Evolutionary conservation across 2,797 vertebrate species (phyloP), one percentile per base, ranked within the genome.

Genomic region (Acanthurus tractus): DNA sequence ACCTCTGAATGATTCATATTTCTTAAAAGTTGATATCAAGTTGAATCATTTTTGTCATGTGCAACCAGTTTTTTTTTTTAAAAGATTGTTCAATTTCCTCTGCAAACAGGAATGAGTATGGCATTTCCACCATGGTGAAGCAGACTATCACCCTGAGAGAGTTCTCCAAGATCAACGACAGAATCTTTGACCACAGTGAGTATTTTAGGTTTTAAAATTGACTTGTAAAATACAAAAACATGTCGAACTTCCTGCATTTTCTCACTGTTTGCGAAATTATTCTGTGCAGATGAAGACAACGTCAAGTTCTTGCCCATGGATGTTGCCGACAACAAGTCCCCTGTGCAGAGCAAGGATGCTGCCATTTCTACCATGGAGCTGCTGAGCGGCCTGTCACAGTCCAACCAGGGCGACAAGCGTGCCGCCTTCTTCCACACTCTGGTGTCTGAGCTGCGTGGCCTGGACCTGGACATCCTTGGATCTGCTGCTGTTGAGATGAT

Each of bases 81-180:
- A 78, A 9, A 74, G 50, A 69, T 18, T 38, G 2, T 38, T 1
- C 76, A 7, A 22, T 69, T 8, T 49, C 18, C 42, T 64, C 8
- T 66, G 2, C 12, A 81, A 86, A 79, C 82, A 99, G 97, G 82
- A 93, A 92, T 78, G 92, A 93, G 45, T 95, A 96, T 58, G 96
- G 95, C 17, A 93, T 98, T 79, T 95, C 94, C 81, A 90, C 95
- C 0, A 71, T 93, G 44, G 93, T 99, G 66, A 97, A 95, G 70
- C 98, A 99, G 93, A 96, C 95, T 42, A 53, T 99, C 84, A 97
- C 91, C 74, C 94, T 98, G 70, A 94, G 94, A 86, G 96, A 95
- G 2, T 94, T 84, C 0, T 75, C 83, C 40, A 97, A 95, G 88
- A 97, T 95, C 86, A 99, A 96, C n/a, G 97, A 92, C 87, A 96